These are phyloP conservation scores for Rhineura floridana DNA, from an alignment of 2,113 vertebrate genomes.

Conservation along the genomic window DNA sequence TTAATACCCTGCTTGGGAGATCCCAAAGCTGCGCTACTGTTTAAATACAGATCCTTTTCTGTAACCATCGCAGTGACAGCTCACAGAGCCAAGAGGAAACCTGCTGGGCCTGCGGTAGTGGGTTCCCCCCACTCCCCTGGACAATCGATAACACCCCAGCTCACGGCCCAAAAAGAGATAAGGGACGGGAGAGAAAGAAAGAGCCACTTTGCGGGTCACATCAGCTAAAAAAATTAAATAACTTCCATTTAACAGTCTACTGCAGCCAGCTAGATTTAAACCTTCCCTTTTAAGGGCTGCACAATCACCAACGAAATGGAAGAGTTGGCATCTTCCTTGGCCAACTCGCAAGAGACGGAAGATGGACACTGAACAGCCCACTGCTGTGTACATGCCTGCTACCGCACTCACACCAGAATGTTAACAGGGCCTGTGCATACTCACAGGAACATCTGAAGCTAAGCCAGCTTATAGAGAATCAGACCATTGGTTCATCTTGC, in stretches of 20 bases:
- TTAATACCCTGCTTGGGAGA: constrained; percentile 97
- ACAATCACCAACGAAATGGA: constrained; percentile 79
- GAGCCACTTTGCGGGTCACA: constrained; percentile 71
- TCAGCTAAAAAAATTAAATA: constrained; percentile 76
- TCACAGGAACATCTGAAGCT: background rate
- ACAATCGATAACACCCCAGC: background rate
- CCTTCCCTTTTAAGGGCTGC: constrained; percentile 82
- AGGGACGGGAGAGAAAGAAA: background rate
- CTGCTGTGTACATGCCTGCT: background rate
- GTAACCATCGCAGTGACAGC: constrained; percentile 82
- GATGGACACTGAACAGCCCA: constrained; percentile 8
- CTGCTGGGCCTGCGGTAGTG: background rate
- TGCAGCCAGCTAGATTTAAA: constrained; percentile 81
- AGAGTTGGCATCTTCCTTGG: constrained; percentile 76
- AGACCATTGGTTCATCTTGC: background rate
- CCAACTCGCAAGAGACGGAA: constrained; percentile 60
- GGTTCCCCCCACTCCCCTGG: background rate
- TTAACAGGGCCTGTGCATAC: accelerated
- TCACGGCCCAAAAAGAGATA: background rate
- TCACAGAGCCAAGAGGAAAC: background rate
- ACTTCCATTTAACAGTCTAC: constrained; percentile 75
- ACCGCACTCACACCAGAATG: background rate
- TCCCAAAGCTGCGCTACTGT: constrained; percentile 82
- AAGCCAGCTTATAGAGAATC: background rate
- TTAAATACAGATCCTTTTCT: constrained; percentile 87